These are phyloP conservation scores for Pygoscelis antarcticus DNA, from an alignment of 2,113 vertebrate species.

Conservation along the genomic window DNA sequence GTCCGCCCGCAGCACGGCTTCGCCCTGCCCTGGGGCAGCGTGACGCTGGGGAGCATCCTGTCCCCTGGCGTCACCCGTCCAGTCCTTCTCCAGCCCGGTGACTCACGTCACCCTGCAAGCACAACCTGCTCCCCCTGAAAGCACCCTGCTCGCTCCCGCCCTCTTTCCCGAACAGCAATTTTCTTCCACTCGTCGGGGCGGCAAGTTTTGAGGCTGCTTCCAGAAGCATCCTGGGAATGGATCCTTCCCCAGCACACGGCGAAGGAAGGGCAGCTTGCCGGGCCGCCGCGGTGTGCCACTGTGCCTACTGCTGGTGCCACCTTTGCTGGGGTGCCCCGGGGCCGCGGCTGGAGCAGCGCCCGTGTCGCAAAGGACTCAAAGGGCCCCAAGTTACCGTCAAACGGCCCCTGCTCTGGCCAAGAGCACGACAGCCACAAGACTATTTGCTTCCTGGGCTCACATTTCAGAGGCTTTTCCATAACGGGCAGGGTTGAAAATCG, in stretches of 20 bases:
- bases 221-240: fast-evolving
- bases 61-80: background rate
- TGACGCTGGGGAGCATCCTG: background rate
- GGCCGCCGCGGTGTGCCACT: fast-evolving
- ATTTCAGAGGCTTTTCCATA: background rate
- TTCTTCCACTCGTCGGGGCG: background rate
- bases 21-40: background rate
- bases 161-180: background rate
- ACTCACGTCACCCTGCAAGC: background rate
- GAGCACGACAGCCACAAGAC: background rate
- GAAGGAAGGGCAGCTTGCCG: fast-evolving
- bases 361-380: background rate
- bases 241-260: too few species aligned
- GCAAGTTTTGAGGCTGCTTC: background rate
- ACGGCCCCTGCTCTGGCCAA: fast-evolving
- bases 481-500: fast-evolving
- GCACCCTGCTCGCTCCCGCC: fast-evolving
- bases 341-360: background rate
- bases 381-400: background rate
- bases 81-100: background rate
- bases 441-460: background rate
- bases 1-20: fast-evolving
- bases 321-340: background rate
- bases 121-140: background rate
- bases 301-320: fast-evolving